Evolutionary conservation across 2,113 vertebrate species (phyloP), one percentile per base, ranked within the genome.

Genomic region (Brachyhypopomus occidentalis): DNA sequence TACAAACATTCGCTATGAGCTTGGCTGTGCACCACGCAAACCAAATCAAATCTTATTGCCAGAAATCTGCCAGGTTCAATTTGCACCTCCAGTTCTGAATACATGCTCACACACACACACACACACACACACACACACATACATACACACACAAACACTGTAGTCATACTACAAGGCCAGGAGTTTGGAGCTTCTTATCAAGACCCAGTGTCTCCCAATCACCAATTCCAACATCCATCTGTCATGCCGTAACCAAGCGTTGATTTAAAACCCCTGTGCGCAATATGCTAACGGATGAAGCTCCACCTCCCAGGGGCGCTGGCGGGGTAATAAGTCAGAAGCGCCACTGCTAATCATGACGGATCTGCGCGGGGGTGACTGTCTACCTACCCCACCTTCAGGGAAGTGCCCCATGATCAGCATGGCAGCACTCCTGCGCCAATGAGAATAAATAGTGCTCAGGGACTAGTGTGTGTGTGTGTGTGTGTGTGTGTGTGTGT

Each of bases 271-370:
- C 71, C 36, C 72, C 48, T 55, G 71, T 64, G 36, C 23, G 17
- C 73, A 52, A 67, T 36, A 17, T n/a, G 19, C 48, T 85, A 85
- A 76, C 75, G 76, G 80, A 67, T 23, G 17, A 22, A n/a, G 27
- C 41, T 20, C 60, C 17, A 23, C 63, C 82, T 72, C 64, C 69
- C 23, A n/a, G 2, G 14, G 34, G 23, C 66, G 66, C 82, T 77
- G 74, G 71, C 59, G 72, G 69, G 56, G 80, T 83, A 85, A 85
- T 85, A 85, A 82, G 84, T 79, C 74, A 79, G 67, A 36, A 36
- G 67, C 27, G 14, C 48, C 20, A 45, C 5, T 27, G 23, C 64
- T 81, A 78, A 81, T 82, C 83, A 86, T 82, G 85, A 81, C 67
- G 71, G 72, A 81, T 79, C 70, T 76, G 30, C 22, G 71, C 72